Conservation (phyloP, 2,797 vertebrate genomes). For the Simalia tracyae region DNA sequence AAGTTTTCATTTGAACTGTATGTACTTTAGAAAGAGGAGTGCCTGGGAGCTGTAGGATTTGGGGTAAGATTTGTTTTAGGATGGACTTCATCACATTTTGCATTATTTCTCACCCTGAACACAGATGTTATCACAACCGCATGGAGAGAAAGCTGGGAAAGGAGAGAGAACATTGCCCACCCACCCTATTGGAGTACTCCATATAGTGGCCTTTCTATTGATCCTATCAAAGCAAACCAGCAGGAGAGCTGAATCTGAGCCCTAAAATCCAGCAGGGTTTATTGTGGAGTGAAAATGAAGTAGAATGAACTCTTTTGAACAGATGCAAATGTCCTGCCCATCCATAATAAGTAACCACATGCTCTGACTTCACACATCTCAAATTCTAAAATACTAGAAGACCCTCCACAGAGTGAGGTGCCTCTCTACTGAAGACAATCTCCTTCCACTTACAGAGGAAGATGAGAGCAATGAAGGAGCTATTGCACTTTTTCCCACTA, state of each 20-base stretch:
- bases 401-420: neutral
- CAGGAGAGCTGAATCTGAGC: neutral
- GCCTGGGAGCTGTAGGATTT: neutral
- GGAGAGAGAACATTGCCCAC: neutral
- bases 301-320: neutral
- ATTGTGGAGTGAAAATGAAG: neutral
- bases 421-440: neutral
- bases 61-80: neutral
- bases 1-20: neutral
- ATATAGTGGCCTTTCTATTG: neutral
- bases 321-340: neutral
- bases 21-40: neutral
- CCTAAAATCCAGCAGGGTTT: neutral
- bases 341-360: neutral
- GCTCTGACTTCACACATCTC: neutral
- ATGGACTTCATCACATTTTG: neutral
- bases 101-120: neutral
- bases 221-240: neutral
- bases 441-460: neutral
- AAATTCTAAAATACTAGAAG: neutral
- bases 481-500: neutral
- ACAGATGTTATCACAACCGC: neutral
- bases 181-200: neutral
- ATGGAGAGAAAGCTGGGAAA: neutral
- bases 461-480: neutral